phyloP scores from a whole-genome alignment of 2,113 vertebrate species.

The Odocoileus hemionus region DNA sequence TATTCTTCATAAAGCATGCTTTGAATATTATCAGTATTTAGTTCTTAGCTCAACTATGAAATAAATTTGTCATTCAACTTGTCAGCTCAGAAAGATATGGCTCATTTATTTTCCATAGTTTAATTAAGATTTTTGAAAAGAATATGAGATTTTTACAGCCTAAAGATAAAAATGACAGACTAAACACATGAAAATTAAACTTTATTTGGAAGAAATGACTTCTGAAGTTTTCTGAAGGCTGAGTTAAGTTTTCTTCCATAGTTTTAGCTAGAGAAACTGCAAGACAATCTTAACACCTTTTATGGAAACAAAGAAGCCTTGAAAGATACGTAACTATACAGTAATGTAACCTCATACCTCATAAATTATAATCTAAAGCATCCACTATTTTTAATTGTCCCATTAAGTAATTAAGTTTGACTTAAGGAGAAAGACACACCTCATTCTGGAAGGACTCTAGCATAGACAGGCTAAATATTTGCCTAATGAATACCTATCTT shows the following conservation, averaged over 20 bases:
- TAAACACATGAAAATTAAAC: not conserved
- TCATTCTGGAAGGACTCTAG: conserved; percentile 46
- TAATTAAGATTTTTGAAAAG: conserved; percentile 12
- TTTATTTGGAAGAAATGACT: not conserved
- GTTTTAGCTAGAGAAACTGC: not conserved
- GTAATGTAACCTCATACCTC: conserved; percentile 62
- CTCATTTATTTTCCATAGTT: conserved; percentile 47
- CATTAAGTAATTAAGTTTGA: conserved; percentile 75
- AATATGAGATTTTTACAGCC: not conserved
- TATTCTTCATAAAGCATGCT: not conserved
- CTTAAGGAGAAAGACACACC: conserved; percentile 62
- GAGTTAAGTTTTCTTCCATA: not conserved
- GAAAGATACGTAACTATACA: conserved; percentile 16
- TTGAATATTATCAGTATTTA: not conserved
- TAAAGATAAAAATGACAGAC: conserved; percentile 26
- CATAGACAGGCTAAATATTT: conserved; percentile 45
- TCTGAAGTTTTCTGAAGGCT: not conserved
- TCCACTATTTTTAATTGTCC: conserved; percentile 68
- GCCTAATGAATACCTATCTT: conserved; percentile 60
- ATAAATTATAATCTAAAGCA: conserved; percentile 68
- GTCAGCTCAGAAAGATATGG: not conserved
- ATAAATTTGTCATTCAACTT: conserved; percentile 31
- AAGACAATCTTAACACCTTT: conserved; percentile 36
- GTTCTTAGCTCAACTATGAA: not conserved
- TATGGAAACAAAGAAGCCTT: conserved; percentile 32